Base-by-base conservation (phyloP, 1,140 invertebrate species). In the Maconellicoccus hirsutus region DNA sequence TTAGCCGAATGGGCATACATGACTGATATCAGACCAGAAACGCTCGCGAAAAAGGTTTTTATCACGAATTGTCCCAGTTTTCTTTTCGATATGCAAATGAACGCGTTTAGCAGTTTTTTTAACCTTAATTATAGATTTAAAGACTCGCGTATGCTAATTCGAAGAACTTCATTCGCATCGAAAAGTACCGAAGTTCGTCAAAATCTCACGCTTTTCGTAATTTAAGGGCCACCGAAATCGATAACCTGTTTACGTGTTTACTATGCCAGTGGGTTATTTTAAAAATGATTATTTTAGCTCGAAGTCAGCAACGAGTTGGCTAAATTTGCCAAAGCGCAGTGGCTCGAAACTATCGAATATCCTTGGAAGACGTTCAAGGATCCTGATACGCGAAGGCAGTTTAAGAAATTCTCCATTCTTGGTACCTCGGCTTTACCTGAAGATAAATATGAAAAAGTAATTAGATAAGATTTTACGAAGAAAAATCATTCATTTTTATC, bases 371-470 rank as follows among this genome's bases (percentile, higher is more conserved):
- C 82, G 7, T 86, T 84, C 74, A 79, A 84, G 71, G 84, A 87
- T 74, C 82, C 82, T 6, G 81, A 84, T n/a, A 69, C 87, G 0
- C 81, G 81, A 25, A 83, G 87, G 29, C 86, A 88, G 78, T 89
- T 89, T 75, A 82, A 83, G 74, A 84, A 85, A 71, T 80, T 86
- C 59, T 84, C 85, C 10, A 81, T 86, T 70, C 79, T 91, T 0
- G 91, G 90, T 0, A 81, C 83, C 0, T 80, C 88, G 0, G 89
- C 88, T 0, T 79, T 94, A 59, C 82, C 86, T 0, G 85, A 89
- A 76, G 83, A 88, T 0, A 80, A 81, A 75, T 75, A 78, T 6
- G 76, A 77, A 63, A 76, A 79, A 76, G 81, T 82, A 75, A 74
- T 23, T 70, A 59, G 59, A 33, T 27, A 59, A 33, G 12, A 33